Evolutionary conservation across 2,113 vertebrate species (phyloP).

Genomic region (Sardina pilchardus): DNA sequence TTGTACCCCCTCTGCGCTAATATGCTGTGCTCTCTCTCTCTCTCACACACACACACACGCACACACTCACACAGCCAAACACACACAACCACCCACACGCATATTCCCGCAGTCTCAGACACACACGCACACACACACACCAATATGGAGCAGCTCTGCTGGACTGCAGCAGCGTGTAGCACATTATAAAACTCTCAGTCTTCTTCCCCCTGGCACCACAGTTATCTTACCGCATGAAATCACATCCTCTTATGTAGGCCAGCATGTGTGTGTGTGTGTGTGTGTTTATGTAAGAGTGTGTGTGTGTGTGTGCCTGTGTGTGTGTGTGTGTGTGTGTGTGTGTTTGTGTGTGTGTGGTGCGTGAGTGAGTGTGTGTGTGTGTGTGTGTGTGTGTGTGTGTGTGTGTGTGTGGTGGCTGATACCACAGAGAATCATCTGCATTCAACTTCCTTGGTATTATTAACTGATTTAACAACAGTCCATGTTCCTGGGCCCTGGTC

Average conservation of each 20-base stretch:
- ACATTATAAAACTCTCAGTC: not conserved
- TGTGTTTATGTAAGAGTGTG: not conserved
- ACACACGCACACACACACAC: not conserved
- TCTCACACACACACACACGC: not conserved
- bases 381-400: conserved; percentile 4
- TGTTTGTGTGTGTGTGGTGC: too few relatives aligned
- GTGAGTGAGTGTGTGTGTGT: conserved; percentile 17
- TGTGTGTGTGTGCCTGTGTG: conserved; percentile 1
- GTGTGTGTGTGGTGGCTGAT: not conserved
- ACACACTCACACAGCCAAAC: not conserved
- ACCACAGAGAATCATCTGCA: conserved; percentile 4
- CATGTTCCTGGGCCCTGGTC: not conserved
- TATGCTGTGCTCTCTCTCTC: not conserved
- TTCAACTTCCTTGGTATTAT: not conserved
- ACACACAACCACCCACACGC: not conserved
- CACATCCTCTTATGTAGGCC: conserved; percentile 6
- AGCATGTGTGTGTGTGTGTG: not conserved
- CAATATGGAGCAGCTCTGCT: not conserved
- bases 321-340: not conserved
- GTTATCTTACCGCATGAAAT: conserved; percentile 48
- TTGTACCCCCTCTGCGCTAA: not conserved
- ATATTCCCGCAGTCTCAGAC: not conserved
- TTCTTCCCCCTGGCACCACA: conserved; percentile 25
- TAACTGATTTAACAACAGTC: not conserved
- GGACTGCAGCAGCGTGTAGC: conserved; percentile 50